phyloP scores from a whole-genome alignment of 2,888 invertebrate genomes.

The Smittia sp. region DNA sequence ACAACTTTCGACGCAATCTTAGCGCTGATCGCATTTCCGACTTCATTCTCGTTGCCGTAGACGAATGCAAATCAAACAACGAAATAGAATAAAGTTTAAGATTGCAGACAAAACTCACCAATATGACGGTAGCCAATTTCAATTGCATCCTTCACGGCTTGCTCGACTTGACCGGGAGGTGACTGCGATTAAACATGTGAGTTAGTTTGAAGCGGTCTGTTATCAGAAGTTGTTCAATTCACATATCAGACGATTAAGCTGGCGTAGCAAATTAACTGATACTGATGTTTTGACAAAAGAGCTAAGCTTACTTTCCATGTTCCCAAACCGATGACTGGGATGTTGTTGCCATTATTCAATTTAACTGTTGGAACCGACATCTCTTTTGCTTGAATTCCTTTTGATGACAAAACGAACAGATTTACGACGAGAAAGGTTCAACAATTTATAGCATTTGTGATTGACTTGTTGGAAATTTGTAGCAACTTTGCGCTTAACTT shows the following conservation, averaged over 20 bases:
- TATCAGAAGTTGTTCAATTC: not conserved
- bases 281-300: not conserved
- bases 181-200: slow-evolving; percentile 56
- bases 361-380: slow-evolving; percentile 54
- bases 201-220: not conserved
- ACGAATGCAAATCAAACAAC: slow-evolving; percentile 55
- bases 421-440: not conserved
- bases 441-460: too few species aligned
- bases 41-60: slow-evolving; percentile 68
- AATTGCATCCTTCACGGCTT: slow-evolving; percentile 69
- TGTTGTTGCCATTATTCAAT: slow-evolving; percentile 59
- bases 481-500: too few species aligned
- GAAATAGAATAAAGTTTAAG: not conserved
- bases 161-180: slow-evolving; percentile 61
- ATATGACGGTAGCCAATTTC: slow-evolving; percentile 72
- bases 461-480: too few species aligned
- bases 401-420: too few species aligned
- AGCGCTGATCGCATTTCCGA: slow-evolving; percentile 62
- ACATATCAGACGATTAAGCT: not conserved
- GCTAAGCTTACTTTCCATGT: slow-evolving; percentile 64
- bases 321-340: slow-evolving; percentile 66
- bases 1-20: slow-evolving; percentile 64
- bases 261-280: not conserved
- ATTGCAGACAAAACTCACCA: slow-evolving; percentile 55
- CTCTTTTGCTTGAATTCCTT: not conserved